Conservation (phyloP, 1,140 invertebrate genomes). For the Drosophila nebulosa region DNA sequence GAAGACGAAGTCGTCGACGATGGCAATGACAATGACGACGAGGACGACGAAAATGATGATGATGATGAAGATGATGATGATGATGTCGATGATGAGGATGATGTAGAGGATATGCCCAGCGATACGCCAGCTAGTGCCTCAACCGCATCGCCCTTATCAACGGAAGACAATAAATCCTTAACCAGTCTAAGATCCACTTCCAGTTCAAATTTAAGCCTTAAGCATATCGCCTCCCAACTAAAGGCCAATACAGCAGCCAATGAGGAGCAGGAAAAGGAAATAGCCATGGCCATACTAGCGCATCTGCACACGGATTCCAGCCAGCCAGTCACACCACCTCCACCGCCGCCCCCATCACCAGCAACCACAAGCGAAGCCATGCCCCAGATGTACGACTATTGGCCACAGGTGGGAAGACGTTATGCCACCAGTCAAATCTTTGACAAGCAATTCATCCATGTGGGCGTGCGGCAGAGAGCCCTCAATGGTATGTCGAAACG, state of each 20-base stretch:
- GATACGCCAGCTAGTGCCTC: not conserved
- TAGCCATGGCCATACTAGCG: not conserved
- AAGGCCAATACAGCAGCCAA: not conserved
- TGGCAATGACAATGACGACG: not conserved
- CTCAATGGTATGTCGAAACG: not conserved
- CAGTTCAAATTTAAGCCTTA: not conserved
- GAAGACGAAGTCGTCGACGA: not conserved
- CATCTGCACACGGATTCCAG: not conserved
- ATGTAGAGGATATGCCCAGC: not conserved
- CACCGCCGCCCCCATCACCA: not conserved
- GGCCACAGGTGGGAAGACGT: not conserved
- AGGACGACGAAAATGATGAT: not conserved
- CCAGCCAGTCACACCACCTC: not conserved
- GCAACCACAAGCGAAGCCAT: not conserved
- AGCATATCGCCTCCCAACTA: not conserved
- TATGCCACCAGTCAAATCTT: conserved; percentile 34
- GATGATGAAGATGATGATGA: not conserved
- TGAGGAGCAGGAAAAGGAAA: not conserved
- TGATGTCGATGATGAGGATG: not conserved
- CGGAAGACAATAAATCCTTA: not conserved
- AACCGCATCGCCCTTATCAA: not conserved
- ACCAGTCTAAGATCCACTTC: not conserved
- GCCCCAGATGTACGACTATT: not conserved
- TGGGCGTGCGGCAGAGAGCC: conserved; percentile 33
- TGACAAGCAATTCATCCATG: conserved; percentile 38